phyloP scores from a whole-genome alignment of 1,140 invertebrate genomes.

The Diabrotica undecimpunctata region DNA sequence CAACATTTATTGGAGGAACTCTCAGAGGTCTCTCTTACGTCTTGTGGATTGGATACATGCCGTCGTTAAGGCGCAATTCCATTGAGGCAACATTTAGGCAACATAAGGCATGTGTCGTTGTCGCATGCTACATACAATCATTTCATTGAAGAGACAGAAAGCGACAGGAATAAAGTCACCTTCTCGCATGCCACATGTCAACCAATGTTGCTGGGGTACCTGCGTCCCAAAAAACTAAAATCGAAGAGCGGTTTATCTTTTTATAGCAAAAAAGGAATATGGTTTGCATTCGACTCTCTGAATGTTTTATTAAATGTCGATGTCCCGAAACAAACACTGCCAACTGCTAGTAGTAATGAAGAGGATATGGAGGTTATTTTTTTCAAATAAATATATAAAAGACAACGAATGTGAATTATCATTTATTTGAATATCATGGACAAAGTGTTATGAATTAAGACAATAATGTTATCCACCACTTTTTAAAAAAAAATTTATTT shows the following conservation, averaged over 20 bases:
- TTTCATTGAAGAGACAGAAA: not conserved
- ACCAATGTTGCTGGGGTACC: not conserved
- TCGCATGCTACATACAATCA: not conserved
- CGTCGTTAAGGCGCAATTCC: not conserved
- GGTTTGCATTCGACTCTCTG: constrained; percentile 1
- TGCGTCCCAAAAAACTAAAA: not conserved
- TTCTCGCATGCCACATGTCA: not conserved
- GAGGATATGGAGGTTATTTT: not conserved
- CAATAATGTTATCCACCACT: no score
- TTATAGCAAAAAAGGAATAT: constrained; percentile 4
- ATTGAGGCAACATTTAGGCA: not conserved
- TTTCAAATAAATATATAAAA: not conserved
- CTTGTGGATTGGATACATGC: no score
- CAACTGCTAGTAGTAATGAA: constrained; percentile 7
- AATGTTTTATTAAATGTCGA: constrained; percentile 3
- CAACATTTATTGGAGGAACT: no score
- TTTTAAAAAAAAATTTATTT: no score
- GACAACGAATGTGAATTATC: no score
- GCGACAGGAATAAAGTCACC: not conserved
- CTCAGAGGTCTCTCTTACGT: no score
- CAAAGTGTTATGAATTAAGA: no score
- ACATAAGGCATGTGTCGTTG: not conserved
- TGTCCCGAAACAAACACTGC: not conserved
- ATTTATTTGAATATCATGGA: no score
- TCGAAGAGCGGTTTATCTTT: not conserved